Evolutionary conservation across 1,140 invertebrate species (phyloP).

Genomic region (Saccostrea echinata): DNA sequence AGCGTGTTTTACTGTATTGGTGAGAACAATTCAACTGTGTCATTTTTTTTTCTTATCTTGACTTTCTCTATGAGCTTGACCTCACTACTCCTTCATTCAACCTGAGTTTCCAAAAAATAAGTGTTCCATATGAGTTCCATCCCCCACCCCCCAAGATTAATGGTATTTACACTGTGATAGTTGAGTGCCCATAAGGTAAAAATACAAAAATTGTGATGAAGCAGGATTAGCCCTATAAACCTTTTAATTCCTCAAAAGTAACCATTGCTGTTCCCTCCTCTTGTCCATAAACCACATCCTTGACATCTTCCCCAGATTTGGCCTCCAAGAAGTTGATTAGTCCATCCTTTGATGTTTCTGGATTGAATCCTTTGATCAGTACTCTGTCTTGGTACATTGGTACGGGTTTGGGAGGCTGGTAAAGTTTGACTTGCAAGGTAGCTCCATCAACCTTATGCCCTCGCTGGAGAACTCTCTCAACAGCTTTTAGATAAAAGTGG

Average conservation of each 20-base stretch:
- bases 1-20: too few relatives aligned
- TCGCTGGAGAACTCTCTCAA: constrained; percentile 24
- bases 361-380: constrained; percentile 49
- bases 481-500: constrained; percentile 19
- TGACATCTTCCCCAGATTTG: constrained; percentile 36
- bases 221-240: background rate
- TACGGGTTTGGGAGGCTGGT: constrained; percentile 54
- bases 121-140: too few relatives aligned
- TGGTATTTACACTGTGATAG: too few relatives aligned
- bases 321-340: constrained; percentile 55
- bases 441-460: constrained; percentile 37
- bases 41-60: too few relatives aligned
- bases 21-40: too few relatives aligned
- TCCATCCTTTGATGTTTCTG: constrained; percentile 49
- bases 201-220: too few relatives aligned
- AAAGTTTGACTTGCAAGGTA: constrained; percentile 11
- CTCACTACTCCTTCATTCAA: too few relatives aligned
- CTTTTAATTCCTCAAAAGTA: constrained; percentile 55
- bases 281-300: constrained; percentile 48
- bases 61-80: too few relatives aligned
- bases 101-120: too few relatives aligned
- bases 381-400: constrained; percentile 53
- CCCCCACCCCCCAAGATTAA: too few relatives aligned
- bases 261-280: constrained; percentile 52
- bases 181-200: too few relatives aligned